A percentile compares a stretch with the other conserved stretches of the same genome.
Evolutionary conservation across 2,797 vertebrate species (phyloP).

Genomic region (Notolabrus celidotus): DNA sequence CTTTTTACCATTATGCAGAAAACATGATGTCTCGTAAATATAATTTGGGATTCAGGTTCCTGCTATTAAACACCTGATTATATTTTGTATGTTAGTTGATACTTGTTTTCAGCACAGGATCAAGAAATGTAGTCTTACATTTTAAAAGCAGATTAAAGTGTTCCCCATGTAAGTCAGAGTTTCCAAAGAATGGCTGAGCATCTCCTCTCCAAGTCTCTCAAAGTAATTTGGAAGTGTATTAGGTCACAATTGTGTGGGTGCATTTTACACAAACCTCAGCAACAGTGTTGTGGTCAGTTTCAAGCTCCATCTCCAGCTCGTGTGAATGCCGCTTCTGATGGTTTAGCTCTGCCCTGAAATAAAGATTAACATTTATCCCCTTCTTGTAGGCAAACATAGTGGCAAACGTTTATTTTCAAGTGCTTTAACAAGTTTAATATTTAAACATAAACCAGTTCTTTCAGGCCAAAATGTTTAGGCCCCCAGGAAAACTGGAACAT

Average conservation of each 20-base stretch:
- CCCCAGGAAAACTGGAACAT: too few species aligned
- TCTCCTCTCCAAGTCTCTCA: background rate
- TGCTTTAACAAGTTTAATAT: constrained; percentile 22
- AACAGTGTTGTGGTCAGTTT: constrained; percentile 86
- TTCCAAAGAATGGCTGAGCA: background rate
- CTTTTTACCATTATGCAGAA: too few species aligned
- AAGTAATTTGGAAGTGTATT: background rate
- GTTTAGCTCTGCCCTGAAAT: constrained; percentile 90
- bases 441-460: too few species aligned
- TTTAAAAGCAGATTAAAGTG: background rate
- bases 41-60: too few species aligned
- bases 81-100: too few species aligned
- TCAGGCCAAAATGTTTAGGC: too few species aligned
- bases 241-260: constrained; percentile 1
- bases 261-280: constrained; percentile 85
- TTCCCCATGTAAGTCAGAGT: background rate
- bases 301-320: constrained; percentile 89
- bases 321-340: constrained; percentile 90
- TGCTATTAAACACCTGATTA: too few species aligned
- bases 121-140: background rate
- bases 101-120: background rate
- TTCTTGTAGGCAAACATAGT: constrained; percentile 12
- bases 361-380: constrained; percentile 13
- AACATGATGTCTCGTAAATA: too few species aligned
- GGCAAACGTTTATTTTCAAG: constrained; percentile 19